Base-by-base conservation (phyloP, 2,888 invertebrate genomes). In the Drosophila yooni region DNA sequence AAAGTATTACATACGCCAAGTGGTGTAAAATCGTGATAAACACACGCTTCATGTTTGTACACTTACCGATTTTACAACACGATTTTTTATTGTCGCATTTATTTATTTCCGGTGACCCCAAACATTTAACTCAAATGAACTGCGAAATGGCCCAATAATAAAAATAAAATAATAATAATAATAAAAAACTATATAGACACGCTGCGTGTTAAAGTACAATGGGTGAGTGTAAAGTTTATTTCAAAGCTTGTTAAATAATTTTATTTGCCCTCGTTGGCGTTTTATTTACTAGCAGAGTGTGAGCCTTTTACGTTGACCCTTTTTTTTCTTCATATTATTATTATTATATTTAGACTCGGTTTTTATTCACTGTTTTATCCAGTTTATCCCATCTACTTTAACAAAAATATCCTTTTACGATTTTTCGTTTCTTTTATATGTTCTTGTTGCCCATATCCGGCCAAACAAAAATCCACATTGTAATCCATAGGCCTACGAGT, bases 191-290 rank as follows among this genome's bases (percentile, higher is more conserved):
- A 63, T 65, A 63, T 76, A 92, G 92, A 88, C 59, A 81, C 82
- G 76, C 76, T 92, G 74, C 91, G 92, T 77, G 88, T 92, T 63
- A 92, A 91, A 82, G 92, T 92, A 66, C 92, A 92, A 62, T 92
- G 92, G 92, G 92, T 92, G 75, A 92, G 92, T 92, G 61, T 15
- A 25, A 56, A 33, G 57, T 33, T 38, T 36, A 38, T 36, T 13
- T 60, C 33, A 36, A 48, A 53, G 48, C 38, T 46, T 57, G 43
- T 27, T 65, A 69, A 76, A 81, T 78, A 73, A 83, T 65, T 77
- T 76, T 68, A 74, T 72, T 71, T 67, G 66, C 48, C 70, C 52
- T 70, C 63, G 63, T 70, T 71, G 57, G 54, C 69, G 48, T 72
- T 70, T 65, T 72, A 43, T 65, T 73, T 54, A 61, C 69, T 69